Conservation (phyloP, 2,888 invertebrate genomes). For the Mimas tiliae region DNA sequence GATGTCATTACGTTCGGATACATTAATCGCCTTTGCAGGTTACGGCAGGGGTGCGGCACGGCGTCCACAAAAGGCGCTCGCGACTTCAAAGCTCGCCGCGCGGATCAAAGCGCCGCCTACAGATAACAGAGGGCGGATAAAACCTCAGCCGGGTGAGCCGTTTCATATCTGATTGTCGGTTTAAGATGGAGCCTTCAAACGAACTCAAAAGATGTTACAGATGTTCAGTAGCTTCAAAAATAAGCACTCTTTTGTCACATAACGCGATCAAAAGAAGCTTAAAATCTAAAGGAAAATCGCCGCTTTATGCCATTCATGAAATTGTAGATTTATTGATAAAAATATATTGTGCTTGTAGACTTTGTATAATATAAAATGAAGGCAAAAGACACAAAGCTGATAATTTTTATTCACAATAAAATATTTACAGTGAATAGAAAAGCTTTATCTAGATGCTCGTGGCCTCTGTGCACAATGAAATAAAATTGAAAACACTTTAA, state of each 20-base stretch:
- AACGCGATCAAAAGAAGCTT: conserved; percentile 25
- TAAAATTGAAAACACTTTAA: background rate
- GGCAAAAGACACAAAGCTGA: background rate
- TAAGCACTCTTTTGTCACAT: conserved; percentile 20
- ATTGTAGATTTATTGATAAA: conserved; percentile 1
- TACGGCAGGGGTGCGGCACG: conserved; percentile 41
- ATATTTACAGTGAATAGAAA: background rate
- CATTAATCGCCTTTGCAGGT: conserved; percentile 69
- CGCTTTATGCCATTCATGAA: conserved; percentile 21
- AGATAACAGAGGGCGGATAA: conserved; percentile 68
- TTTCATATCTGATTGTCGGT: conserved; percentile 76
- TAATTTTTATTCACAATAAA: background rate
- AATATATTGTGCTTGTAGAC: background rate
- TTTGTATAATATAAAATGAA: background rate
- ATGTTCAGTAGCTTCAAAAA: conserved; percentile 34
- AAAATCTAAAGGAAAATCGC: conserved; percentile 25
- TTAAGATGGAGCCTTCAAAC: conserved; percentile 56
- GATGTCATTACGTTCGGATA: conserved; percentile 50
- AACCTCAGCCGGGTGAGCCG: conserved; percentile 63
- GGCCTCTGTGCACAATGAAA: too few species aligned
- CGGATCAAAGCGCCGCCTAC: conserved; percentile 66
- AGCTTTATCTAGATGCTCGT: too few species aligned
- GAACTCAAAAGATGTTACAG: conserved; percentile 62
- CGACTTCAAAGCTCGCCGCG: conserved; percentile 66
- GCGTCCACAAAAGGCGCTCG: conserved; percentile 63